These are phyloP conservation scores for Cyclura pinguis DNA, from an alignment of 2,797 vertebrate genomes.

Conservation along the genomic window DNA sequence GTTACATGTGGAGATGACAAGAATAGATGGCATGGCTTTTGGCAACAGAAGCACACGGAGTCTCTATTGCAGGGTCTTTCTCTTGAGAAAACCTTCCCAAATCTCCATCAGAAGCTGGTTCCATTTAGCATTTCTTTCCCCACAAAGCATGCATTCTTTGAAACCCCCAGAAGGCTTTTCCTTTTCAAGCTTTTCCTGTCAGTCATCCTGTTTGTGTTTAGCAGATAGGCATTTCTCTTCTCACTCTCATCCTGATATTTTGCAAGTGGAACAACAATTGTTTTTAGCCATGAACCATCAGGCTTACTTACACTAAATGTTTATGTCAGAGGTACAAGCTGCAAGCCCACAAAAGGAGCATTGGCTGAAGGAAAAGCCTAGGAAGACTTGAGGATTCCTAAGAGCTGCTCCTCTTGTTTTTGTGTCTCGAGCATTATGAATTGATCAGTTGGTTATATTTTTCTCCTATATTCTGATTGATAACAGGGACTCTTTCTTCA, in stretches of 20 bases:
- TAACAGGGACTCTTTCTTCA: not conserved
- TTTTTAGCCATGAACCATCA: too few species aligned
- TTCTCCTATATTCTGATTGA: not conserved
- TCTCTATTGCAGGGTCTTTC: not conserved
- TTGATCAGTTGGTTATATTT: not conserved
- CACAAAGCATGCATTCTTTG: not conserved
- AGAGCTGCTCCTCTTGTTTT: not conserved
- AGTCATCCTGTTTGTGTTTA: not conserved
- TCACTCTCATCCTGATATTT: not conserved
- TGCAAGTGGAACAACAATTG: not conserved
- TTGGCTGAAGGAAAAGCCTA: not conserved
- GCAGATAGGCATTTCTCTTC: not conserved
- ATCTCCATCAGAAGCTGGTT: not conserved
- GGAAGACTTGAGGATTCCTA: not conserved
- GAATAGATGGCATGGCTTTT: not conserved
- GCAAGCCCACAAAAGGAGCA: not conserved
- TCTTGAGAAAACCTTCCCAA: not conserved
- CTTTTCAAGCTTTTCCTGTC: not conserved
- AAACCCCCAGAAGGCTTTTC: not conserved
- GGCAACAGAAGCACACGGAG: not conserved
- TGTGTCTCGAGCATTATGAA: not conserved
- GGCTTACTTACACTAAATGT: not conserved
- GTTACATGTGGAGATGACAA: not conserved
- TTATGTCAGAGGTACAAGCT: not conserved
- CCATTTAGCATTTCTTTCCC: not conserved